Evolutionary conservation across 1,140 invertebrate genomes (phyloP).

Genomic region (Schlechtendalia chinensis): DNA sequence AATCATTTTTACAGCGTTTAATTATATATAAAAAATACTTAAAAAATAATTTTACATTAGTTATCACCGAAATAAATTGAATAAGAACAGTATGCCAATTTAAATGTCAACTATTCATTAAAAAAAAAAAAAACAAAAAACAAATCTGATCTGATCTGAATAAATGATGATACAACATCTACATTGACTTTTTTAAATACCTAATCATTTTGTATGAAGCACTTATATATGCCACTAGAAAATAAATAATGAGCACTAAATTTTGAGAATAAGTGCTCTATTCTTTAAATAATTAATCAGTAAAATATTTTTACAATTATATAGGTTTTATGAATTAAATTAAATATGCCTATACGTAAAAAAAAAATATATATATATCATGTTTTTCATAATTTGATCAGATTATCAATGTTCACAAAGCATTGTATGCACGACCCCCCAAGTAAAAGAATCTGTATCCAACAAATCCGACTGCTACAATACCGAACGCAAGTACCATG

Average conservation of each 20-base stretch:
- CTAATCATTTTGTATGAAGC: constrained; percentile 10
- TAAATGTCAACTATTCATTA: constrained; percentile 3
- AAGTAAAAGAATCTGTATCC: constrained; percentile 45
- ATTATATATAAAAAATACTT: constrained; percentile 49
- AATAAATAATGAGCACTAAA: constrained; percentile 42
- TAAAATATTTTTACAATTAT: constrained; percentile 42
- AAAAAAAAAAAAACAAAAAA: constrained; percentile 43
- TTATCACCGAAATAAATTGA: constrained; percentile 46
- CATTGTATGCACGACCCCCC: constrained; percentile 35
- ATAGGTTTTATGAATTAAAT: constrained; percentile 22
- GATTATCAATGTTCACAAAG: constrained; percentile 38
- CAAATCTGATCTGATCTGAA: constrained; percentile 6
- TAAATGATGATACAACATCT: constrained; percentile 26
- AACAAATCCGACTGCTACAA: constrained; percentile 31
- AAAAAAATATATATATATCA: constrained; percentile 23
- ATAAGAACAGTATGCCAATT: constrained; percentile 34
- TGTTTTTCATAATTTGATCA: constrained; percentile 43
- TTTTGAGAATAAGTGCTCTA: constrained; percentile 26
- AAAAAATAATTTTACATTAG: constrained; percentile 50
- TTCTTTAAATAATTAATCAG: constrained; percentile 17
- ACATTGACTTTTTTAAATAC: constrained; percentile 3
- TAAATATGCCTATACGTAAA: constrained; percentile 24
- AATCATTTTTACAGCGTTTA: constrained; percentile 39
- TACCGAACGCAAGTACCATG: constrained; percentile 33
- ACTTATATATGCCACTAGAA: constrained; percentile 21